A percentile compares a stretch with the other conserved stretches of the same genome.
Evolutionary conservation across 2,888 invertebrate species (phyloP).

Genomic region (Protonemura montana): DNA sequence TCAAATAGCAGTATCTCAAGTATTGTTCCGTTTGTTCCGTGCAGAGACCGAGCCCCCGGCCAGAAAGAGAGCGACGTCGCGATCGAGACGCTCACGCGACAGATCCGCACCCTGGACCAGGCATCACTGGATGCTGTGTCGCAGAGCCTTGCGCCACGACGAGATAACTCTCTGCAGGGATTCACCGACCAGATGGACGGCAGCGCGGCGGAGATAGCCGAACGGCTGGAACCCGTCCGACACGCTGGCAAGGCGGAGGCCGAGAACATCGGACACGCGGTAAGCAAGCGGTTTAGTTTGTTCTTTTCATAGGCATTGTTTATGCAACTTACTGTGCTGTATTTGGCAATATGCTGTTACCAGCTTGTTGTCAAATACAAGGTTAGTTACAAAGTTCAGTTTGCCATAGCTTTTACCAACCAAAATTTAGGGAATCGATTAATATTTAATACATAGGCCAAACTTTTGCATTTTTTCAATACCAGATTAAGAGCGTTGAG

Average conservation of each 20-base stretch:
- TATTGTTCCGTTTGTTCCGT: neutral
- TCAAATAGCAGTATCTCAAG: too few species aligned
- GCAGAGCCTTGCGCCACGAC: conserved; percentile 74
- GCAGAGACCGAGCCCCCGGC: conserved; percentile 92
- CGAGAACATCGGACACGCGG: conserved; percentile 90
- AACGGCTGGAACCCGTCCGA: conserved; percentile 85
- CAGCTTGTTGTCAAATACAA: too few species aligned
- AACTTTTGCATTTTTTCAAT: too few species aligned
- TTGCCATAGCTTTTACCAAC: too few species aligned
- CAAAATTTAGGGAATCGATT: too few species aligned
- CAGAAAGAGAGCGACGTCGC: conserved; percentile 92
- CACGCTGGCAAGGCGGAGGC: conserved; percentile 89
- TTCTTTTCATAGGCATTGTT: too few species aligned
- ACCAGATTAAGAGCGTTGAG: too few species aligned
- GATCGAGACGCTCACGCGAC: conserved; percentile 76
- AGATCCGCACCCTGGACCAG: conserved; percentile 84
- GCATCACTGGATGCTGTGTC: conserved; percentile 88
- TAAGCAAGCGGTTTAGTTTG: too few species aligned
- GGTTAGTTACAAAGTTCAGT: too few species aligned
- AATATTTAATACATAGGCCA: too few species aligned
- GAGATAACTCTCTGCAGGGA: conserved; percentile 76
- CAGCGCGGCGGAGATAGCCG: conserved; percentile 80
- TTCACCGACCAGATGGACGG: conserved; percentile 82
- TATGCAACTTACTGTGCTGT: too few species aligned
- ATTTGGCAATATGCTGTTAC: too few species aligned